Percentiles rank a stretch among this genome's conserved stretches.
Evolutionary conservation across 2,888 invertebrate genomes (phyloP).

Genomic region (Nymphalis urticae): DNA sequence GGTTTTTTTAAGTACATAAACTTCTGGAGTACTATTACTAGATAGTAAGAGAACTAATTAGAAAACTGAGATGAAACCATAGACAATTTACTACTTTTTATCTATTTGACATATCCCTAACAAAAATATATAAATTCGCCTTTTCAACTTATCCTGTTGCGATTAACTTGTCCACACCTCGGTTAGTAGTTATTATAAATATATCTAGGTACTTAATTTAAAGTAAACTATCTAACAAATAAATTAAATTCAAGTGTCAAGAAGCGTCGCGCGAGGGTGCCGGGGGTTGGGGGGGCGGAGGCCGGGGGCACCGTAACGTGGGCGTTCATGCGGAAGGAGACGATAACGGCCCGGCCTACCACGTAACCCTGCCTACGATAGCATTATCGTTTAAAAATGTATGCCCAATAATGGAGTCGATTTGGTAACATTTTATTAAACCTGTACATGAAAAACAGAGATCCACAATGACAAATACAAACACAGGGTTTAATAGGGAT

Average conservation of each 20-base stretch:
- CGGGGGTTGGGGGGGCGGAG: conserved; percentile 38
- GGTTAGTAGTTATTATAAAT: not conserved
- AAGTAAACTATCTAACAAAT: conserved; percentile 51
- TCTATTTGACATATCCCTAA: too few relatives aligned
- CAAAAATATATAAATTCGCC: too few relatives aligned
- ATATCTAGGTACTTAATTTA: conserved; percentile 18
- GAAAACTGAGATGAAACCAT: too few relatives aligned
- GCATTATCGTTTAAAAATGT: conserved; percentile 77
- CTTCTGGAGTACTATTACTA: too few relatives aligned
- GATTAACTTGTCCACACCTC: not conserved
- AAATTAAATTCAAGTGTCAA: conserved; percentile 78
- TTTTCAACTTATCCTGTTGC: too few relatives aligned
- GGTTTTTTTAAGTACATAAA: too few relatives aligned
- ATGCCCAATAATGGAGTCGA: conserved; percentile 66
- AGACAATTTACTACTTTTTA: too few relatives aligned
- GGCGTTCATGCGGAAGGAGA: conserved; percentile 81
- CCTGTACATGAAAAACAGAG: conserved; percentile 21
- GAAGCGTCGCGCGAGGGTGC: conserved; percentile 53
- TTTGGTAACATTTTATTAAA: conserved; percentile 10
- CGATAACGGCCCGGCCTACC: conserved; percentile 80
- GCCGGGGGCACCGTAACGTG: conserved; percentile 60
- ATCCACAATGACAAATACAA: conserved; percentile 15
- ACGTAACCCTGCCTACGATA: conserved; percentile 71
- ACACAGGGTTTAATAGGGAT: not conserved
- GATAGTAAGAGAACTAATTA: too few relatives aligned